A percentile compares a stretch with the other conserved stretches of the same genome.
Conservation (phyloP, 2,888 invertebrate species). For the Conistra vaccinii region DNA sequence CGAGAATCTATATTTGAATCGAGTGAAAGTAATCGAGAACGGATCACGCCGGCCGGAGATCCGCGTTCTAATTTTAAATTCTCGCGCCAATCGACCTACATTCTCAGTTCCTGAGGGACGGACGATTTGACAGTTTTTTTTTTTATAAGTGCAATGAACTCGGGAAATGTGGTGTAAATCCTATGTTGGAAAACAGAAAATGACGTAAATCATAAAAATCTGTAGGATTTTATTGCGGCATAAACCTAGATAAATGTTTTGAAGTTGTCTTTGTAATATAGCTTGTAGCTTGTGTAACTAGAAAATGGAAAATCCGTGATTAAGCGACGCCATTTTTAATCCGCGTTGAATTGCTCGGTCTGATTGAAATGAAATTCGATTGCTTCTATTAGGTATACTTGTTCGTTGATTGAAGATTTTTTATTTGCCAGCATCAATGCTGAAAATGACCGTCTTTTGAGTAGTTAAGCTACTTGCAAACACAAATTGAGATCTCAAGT, state of each 20-base stretch:
- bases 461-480: too few relatives aligned
- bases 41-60: conserved; percentile 62
- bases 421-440: not conserved
- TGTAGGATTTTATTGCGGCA: conserved; percentile 13
- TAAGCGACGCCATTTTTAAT: conserved; percentile 12
- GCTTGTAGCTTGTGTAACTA: conserved; percentile 1
- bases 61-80: conserved; percentile 75
- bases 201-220: conserved; percentile 31
- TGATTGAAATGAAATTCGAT: conserved; percentile 11
- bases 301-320: conserved; percentile 17
- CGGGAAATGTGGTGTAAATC: conserved; percentile 35
- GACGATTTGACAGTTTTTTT: conserved; percentile 51
- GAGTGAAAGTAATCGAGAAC: conserved; percentile 65
- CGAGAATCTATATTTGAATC: conserved; percentile 53
- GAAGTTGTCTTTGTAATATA: conserved; percentile 3
- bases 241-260: conserved; percentile 39
- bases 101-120: conserved; percentile 66
- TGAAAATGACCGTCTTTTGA: not conserved
- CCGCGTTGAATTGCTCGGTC: conserved; percentile 1
- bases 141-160: conserved; percentile 55
- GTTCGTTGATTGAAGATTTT: not conserved
- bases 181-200: conserved; percentile 19
- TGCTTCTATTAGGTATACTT: not conserved
- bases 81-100: conserved; percentile 75
- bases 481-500: not conserved